phyloP scores from a whole-genome alignment of 1,140 invertebrate genomes.

The Ceratosolen solmsi region DNA sequence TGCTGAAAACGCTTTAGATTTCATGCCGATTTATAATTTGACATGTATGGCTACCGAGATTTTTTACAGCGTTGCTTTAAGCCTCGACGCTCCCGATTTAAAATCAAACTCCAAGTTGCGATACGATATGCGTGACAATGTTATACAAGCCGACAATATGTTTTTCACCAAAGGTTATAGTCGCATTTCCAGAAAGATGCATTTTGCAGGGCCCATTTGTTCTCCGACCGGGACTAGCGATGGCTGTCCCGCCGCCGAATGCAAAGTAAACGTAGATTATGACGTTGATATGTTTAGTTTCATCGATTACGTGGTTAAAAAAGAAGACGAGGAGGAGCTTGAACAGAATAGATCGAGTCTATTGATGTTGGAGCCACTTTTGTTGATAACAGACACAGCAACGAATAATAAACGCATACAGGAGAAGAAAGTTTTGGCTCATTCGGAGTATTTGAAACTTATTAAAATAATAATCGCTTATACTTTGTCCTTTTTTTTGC shows the following conservation, averaged over 20 bases:
- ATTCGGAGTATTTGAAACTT: slow-evolving; percentile 72
- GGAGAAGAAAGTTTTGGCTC: slow-evolving; percentile 59
- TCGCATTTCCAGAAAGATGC: slow-evolving; percentile 29
- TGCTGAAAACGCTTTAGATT: slow-evolving; percentile 55
- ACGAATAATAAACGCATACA: slow-evolving; percentile 35
- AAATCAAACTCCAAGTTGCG: slow-evolving; percentile 51
- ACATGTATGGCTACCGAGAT: slow-evolving; percentile 58
- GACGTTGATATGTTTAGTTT: neutral
- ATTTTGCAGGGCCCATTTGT: neutral
- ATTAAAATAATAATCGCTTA: slow-evolving; percentile 73
- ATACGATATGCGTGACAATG: neutral
- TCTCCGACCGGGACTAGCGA: neutral
- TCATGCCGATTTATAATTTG: slow-evolving; percentile 62
- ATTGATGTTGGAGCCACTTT: slow-evolving; percentile 72
- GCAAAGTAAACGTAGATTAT: neutral
- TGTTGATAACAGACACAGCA: slow-evolving; percentile 62
- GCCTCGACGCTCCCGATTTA: slow-evolving; percentile 56
- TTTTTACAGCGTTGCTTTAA: slow-evolving; percentile 53
- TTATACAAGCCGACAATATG: neutral
- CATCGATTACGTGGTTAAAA: slow-evolving; percentile 34
- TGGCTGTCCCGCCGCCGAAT: neutral
- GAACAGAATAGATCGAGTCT: slow-evolving; percentile 65
- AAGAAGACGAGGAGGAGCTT: slow-evolving; percentile 37
- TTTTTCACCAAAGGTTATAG: slow-evolving; percentile 8
- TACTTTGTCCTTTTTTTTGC: slow-evolving; percentile 71